Evolutionary conservation across 1,140 invertebrate genomes (phyloP).

Genomic region (Lordiphosa stackelbergi): DNA sequence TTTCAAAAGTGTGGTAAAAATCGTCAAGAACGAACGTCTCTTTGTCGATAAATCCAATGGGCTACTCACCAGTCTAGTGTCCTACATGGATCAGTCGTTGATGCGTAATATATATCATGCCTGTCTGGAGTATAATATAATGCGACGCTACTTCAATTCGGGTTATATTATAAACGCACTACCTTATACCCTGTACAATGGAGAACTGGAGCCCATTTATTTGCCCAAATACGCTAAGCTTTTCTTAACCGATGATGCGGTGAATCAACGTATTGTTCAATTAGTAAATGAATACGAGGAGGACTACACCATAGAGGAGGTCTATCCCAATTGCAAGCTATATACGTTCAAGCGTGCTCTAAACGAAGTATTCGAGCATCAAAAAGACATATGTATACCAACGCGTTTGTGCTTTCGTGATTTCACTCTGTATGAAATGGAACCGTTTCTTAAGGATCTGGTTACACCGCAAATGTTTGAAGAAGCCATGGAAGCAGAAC

Average conservation of each 20-base stretch:
- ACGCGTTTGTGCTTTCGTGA: slow-evolving; percentile 64
- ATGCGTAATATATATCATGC: slow-evolving; percentile 49
- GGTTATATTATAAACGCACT: slow-evolving; percentile 37
- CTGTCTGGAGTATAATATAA: slow-evolving; percentile 57
- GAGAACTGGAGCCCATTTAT: slow-evolving; percentile 19
- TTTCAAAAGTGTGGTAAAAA: slow-evolving; percentile 55
- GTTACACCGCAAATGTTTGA: slow-evolving; percentile 48
- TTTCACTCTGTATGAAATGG: slow-evolving; percentile 63
- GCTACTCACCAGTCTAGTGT: slow-evolving; percentile 32
- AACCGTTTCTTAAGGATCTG: slow-evolving; percentile 48
- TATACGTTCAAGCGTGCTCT: slow-evolving; percentile 40
- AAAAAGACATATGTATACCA: slow-evolving; percentile 47
- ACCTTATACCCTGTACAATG: slow-evolving; percentile 4
- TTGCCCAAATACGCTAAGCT: slow-evolving; percentile 55
- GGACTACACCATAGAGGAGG: slow-evolving; percentile 38
- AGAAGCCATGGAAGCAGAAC: neutral
- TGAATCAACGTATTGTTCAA: slow-evolving; percentile 43
- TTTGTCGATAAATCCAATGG: slow-evolving; percentile 53
- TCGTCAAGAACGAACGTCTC: slow-evolving; percentile 47
- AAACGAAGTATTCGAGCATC: slow-evolving; percentile 51
- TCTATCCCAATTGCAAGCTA: slow-evolving; percentile 37
- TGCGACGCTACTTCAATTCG: slow-evolving; percentile 45
- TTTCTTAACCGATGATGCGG: slow-evolving; percentile 53
- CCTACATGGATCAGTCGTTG: slow-evolving; percentile 34
- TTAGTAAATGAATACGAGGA: slow-evolving; percentile 50